These are phyloP conservation scores for Barbus barbus DNA, from an alignment of 2,113 vertebrate species.

Conservation along the genomic window DNA sequence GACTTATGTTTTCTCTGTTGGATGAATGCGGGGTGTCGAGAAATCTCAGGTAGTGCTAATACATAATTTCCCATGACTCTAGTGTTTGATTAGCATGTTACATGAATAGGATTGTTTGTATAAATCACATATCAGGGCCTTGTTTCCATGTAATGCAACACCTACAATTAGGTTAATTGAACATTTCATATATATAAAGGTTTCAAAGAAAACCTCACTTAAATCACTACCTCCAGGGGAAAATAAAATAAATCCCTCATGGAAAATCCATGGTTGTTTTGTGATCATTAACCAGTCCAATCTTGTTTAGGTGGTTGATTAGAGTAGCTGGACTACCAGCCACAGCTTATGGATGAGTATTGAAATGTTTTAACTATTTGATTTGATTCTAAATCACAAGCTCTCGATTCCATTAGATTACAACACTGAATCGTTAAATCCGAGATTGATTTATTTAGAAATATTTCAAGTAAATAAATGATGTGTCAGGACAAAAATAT, in stretches of 20 bases:
- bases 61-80: background rate
- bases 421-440: too few species aligned
- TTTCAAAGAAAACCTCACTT: background rate
- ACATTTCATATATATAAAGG: background rate
- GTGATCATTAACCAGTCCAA: too few species aligned
- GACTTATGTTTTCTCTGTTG: background rate
- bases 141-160: background rate
- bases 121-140: background rate
- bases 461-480: too few species aligned
- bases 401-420: background rate
- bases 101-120: background rate
- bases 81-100: conserved; percentile 7
- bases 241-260: background rate
- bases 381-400: background rate
- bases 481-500: too few species aligned
- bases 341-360: too few species aligned
- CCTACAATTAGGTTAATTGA: background rate
- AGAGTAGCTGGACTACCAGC: too few species aligned
- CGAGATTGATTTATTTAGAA: too few species aligned
- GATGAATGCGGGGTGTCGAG: background rate
- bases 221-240: background rate
- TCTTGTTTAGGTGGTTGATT: too few species aligned
- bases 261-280: too few species aligned
- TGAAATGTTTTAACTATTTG: too few species aligned
- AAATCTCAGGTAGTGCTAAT: conserved; percentile 25